phyloP scores from a whole-genome alignment of 2,797 vertebrate genomes.

The Novumbra hubbsi region DNA sequence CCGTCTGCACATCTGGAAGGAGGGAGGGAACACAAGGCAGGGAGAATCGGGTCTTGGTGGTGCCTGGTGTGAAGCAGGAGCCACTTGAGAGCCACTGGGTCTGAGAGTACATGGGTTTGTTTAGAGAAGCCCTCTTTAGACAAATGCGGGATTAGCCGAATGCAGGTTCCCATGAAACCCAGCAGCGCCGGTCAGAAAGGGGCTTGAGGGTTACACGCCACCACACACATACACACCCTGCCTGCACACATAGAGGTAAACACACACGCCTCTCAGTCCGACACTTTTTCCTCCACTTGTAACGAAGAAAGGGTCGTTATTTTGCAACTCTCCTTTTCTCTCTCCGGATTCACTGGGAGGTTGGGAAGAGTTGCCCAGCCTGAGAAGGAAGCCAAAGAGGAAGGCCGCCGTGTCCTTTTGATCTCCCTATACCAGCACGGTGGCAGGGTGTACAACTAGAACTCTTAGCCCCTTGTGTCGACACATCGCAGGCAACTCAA shows the following conservation, averaged over 20 bases:
- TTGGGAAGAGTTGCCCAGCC: background rate
- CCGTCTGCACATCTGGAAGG: conserved; percentile 42
- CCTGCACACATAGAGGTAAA: conserved; percentile 6
- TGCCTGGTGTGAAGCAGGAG: conserved; percentile 59
- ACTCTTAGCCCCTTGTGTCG: conserved; percentile 62
- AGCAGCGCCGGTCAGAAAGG: conserved; percentile 43
- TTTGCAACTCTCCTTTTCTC: background rate
- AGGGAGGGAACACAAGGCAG: conserved; percentile 8
- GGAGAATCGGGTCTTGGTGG: conserved; percentile 39
- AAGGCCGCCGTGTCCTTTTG: conserved; percentile 41
- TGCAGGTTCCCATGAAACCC: conserved; percentile 71
- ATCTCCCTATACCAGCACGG: conserved; percentile 50
- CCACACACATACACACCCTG: background rate
- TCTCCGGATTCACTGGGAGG: background rate
- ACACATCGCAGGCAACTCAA: conserved; percentile 37
- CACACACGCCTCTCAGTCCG: background rate
- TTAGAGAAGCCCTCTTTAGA: conserved; percentile 61
- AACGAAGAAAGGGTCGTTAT: background rate
- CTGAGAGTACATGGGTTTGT: conserved; percentile 71
- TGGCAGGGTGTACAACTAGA: conserved; percentile 57
- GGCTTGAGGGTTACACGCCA: conserved; percentile 44
- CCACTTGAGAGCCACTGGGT: conserved; percentile 65
- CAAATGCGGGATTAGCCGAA: conserved; percentile 30
- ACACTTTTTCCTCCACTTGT: conserved; percentile 2
- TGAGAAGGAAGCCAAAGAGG: background rate